A percentile compares a stretch with the other conserved stretches of the same genome.
Evolutionary conservation across 2,888 invertebrate genomes (phyloP).

Genomic region (Corythucha ciliata): DNA sequence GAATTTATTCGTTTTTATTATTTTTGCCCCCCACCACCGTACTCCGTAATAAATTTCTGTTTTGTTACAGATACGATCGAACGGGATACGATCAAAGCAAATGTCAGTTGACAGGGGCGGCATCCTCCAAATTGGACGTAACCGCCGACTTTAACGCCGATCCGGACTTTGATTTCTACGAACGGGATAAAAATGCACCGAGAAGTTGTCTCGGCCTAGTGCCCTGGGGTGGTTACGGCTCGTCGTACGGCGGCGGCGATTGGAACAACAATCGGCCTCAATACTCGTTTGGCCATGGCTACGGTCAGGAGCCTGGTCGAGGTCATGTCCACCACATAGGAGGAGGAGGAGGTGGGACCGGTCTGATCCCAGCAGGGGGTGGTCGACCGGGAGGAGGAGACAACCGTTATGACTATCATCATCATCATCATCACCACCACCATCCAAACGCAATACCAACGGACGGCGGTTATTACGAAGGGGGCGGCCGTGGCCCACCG

Average conservation of each 20-base stretch:
- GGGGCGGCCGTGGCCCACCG: conserved; percentile 18
- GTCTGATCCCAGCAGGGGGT: not conserved
- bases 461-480: conserved; percentile 14
- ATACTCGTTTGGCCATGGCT: conserved; percentile 24
- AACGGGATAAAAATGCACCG: conserved; percentile 59
- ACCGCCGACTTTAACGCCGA: conserved; percentile 55
- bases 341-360: not conserved
- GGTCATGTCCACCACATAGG: conserved; percentile 1
- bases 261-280: conserved; percentile 21
- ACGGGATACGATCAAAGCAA: conserved; percentile 56
- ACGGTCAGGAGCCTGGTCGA: conserved; percentile 17
- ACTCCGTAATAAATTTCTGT: conserved; percentile 9
- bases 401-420: no score
- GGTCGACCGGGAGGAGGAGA: conserved; percentile 9
- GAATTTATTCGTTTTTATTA: conserved; percentile 32
- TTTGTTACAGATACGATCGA: conserved; percentile 52
- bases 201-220: conserved; percentile 34
- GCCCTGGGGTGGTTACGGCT: conserved; percentile 26
- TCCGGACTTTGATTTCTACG: conserved; percentile 69
- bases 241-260: conserved; percentile 26
- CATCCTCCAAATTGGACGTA: conserved; percentile 58
- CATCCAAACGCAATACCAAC: conserved; percentile 11
- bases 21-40: conserved; percentile 2
- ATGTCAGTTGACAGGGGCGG: conserved; percentile 65
- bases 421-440: no score